These are phyloP conservation scores for Pampusana beccarii DNA, from an alignment of 2,113 vertebrate genomes.

Conservation along the genomic window DNA sequence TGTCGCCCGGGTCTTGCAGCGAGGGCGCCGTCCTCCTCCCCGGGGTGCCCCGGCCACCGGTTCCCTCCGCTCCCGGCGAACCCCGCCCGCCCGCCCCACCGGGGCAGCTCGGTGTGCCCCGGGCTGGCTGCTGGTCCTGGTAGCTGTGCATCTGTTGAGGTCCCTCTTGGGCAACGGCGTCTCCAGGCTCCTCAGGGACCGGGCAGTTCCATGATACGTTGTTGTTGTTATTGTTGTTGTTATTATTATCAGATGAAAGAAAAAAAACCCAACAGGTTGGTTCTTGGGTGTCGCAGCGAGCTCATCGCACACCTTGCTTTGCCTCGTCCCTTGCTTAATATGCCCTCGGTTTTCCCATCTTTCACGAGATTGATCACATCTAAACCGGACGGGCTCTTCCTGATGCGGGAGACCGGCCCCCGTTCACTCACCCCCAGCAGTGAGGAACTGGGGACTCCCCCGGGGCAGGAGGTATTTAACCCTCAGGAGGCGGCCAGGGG, in stretches of 20 bases:
- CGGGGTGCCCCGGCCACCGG: neutral
- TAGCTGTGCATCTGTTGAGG: neutral
- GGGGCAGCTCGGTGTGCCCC: neutral
- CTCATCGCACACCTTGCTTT: neutral
- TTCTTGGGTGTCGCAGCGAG: neutral
- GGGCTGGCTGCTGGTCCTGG: neutral
- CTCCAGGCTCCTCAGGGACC: neutral
- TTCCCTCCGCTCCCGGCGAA: neutral
- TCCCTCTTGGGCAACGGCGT: neutral
- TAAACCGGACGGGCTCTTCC: neutral
- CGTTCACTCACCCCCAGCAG: neutral
- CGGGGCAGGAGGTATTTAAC: neutral
- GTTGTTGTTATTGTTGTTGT: neutral
- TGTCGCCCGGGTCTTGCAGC: neutral
- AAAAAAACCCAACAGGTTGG: neutral
- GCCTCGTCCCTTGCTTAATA: neutral
- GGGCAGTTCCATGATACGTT: neutral
- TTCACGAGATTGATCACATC: neutral
- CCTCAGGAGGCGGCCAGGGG: neutral
- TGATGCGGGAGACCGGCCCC: neutral
- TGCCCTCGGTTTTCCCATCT: neutral
- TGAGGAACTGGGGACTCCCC: fast-evolving
- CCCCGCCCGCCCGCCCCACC: neutral
- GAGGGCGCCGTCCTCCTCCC: neutral
- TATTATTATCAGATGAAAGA: neutral